Percentiles rank a stretch among this genome's conserved stretches.
phyloP scores from a whole-genome alignment of 2,888 invertebrate species.

The Amblyteles armatorius region DNA sequence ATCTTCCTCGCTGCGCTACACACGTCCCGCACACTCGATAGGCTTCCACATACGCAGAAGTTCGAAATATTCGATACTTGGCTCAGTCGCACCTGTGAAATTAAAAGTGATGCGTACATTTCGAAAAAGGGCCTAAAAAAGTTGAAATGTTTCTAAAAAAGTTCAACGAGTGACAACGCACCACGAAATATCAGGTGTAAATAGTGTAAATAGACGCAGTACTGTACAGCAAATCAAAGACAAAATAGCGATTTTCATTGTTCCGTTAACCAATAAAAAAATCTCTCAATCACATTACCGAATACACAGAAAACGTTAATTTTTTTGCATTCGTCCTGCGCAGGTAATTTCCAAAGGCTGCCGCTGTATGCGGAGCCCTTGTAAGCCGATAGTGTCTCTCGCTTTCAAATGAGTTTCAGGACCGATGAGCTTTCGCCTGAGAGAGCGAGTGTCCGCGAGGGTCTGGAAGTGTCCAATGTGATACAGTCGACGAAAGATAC shows the following conservation, averaged over 20 bases:
- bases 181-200: too few relatives aligned
- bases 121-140: not conserved
- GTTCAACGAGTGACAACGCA: too few relatives aligned
- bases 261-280: not conserved
- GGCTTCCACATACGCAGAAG: not conserved
- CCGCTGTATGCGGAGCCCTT: not conserved
- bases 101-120: not conserved
- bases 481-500: slow-evolving; percentile 18
- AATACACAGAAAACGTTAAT: not conserved
- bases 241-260: too few relatives aligned
- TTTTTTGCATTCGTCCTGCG: not conserved
- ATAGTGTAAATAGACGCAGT: too few relatives aligned
- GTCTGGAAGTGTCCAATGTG: slow-evolving; percentile 16
- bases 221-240: too few relatives aligned
- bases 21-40: not conserved
- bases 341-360: not conserved
- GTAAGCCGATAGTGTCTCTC: slow-evolving; percentile 45
- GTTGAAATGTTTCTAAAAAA: not conserved
- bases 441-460: not conserved
- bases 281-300: not conserved
- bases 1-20: slow-evolving; percentile 22
- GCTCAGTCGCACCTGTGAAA: not conserved
- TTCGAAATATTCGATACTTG: not conserved
- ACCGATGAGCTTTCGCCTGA: slow-evolving; percentile 15
- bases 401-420: slow-evolving; percentile 55